Conservation (phyloP, 2,113 vertebrate genomes). For the Rhadina sibilatrix region DNA sequence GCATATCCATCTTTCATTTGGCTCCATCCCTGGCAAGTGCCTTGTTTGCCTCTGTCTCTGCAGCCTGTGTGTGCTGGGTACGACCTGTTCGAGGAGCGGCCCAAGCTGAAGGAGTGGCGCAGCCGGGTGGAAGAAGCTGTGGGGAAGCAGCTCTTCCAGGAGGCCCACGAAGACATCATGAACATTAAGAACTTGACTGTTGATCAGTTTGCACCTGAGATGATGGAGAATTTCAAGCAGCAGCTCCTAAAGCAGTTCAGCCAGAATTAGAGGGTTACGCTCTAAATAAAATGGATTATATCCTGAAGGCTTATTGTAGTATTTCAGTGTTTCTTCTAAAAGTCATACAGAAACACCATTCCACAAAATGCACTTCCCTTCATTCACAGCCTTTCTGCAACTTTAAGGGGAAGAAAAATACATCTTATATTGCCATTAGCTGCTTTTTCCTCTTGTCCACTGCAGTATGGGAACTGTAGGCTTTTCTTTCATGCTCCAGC, state of each 20-base stretch:
- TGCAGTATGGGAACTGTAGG: not conserved
- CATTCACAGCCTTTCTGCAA: not conserved
- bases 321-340: not conserved
- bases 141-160: conserved; percentile 76
- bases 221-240: conserved; percentile 62
- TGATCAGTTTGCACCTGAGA: conserved; percentile 16
- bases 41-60: not conserved
- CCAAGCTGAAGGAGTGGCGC: conserved; percentile 76
- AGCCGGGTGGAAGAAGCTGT: conserved; percentile 73
- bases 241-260: conserved; percentile 60
- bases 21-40: not conserved
- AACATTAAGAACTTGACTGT: not conserved
- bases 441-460: not conserved
- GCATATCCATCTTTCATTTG: rapidly evolving
- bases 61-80: conserved; percentile 76
- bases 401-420: not conserved
- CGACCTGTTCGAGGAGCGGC: conserved; percentile 71
- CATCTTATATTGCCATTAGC: not conserved
- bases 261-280: not conserved
- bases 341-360: not conserved
- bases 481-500: not conserved
- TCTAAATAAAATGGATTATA: not conserved
- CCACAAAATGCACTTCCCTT: not conserved
- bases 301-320: not conserved
- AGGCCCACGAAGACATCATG: conserved; percentile 72